Base-by-base conservation (phyloP, 2,888 invertebrate genomes). In the Panopea generosa region DNA sequence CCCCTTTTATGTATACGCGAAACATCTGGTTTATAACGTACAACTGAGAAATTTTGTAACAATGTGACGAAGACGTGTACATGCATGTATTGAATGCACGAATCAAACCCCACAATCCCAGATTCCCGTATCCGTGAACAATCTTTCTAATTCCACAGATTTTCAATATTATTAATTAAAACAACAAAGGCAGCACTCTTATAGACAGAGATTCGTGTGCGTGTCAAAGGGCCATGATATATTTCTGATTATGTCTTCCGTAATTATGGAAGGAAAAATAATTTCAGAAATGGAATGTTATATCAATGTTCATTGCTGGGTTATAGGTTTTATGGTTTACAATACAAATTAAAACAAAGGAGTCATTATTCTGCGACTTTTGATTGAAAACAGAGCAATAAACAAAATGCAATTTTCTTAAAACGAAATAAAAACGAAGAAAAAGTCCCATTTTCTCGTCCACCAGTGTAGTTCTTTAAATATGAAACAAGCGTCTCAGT, bases 261-360 rank as follows among this genome's bases (percentile, higher is more conserved):
- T 74, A 78, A 78, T 78, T 78, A 78, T 78, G 69, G 56, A 53
- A 65, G 66, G 61, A 67, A 78, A 66, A 74, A 78, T 74, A 47
- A 78, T 74, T 73, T 70, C 67, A 70, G 78, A 73, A 74, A 70
- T 67, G 78, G 77, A 62, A 60, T 22, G 52, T 50, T 67, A 47
- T 65, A 66, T 61, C 65, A 53, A 56, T 45, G 57, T 55, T 60
- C 69, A 60, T 69, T 52, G 57, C 38, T 29, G 52, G 56, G 67
- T 71, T 76, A 67, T 56, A 59, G 47, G 57, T 71, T 67, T 62
- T 71, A 71, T 67, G 38, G 71, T 62, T 53, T 62, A 60, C 76
- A 67, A 29, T 38, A 60, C 49, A 67, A 73, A 67, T 76, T 62
- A 70, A 75, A 76, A 76, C 66, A 61, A 60, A 67, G 57, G 66